These are phyloP conservation scores for Tapirus indicus DNA, from an alignment of 2,797 vertebrate species.

Conservation along the genomic window DNA sequence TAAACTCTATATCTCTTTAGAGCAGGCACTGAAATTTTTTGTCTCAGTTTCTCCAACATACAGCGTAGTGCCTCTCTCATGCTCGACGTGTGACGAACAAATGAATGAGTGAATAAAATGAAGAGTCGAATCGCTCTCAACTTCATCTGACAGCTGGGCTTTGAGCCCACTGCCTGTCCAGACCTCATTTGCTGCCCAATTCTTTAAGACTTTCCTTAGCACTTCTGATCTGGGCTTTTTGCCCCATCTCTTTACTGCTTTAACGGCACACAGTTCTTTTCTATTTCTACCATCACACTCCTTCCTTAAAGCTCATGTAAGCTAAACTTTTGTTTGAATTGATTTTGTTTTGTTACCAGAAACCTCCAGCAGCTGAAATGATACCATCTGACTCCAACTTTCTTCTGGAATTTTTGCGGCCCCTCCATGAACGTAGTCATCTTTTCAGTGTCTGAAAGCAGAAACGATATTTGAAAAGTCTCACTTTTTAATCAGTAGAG, in stretches of 20 bases:
- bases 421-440: neutral
- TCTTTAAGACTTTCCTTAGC: neutral
- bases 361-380: neutral
- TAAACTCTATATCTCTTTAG: neutral
- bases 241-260: neutral
- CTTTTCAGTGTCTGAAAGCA: conserved; percentile 21
- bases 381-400: neutral
- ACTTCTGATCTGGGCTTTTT: neutral
- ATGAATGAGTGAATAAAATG: neutral
- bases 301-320: neutral
- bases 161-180: neutral
- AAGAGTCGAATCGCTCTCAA: neutral
- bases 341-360: neutral
- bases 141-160: neutral
- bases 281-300: neutral
- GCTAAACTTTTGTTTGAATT: neutral
- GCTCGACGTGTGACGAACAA: neutral
- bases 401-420: neutral
- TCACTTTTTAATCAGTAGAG: conserved; percentile 59
- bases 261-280: neutral
- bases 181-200: neutral
- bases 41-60: neutral
- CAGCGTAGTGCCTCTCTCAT: neutral
- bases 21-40: neutral
- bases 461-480: conserved; percentile 49